Conservation (phyloP, 2,888 invertebrate species). For the Hypolimnas misippus region DNA sequence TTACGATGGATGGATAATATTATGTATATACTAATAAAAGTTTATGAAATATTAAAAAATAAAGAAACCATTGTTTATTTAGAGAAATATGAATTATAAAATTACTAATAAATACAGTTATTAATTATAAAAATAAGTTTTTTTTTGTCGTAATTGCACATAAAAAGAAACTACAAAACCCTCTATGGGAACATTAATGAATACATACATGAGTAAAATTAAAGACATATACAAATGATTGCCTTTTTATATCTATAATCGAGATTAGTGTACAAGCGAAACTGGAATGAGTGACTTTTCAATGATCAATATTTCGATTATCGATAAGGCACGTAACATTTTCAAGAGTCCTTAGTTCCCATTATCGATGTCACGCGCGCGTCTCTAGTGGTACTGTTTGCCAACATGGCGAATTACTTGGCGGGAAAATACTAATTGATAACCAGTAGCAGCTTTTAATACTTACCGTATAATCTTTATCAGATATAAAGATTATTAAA, state of each 20-base stretch:
- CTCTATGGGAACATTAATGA: no score
- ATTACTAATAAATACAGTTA: no score
- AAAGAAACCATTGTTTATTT: no score
- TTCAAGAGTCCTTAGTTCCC: constrained; percentile 57
- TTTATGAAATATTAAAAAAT: no score
- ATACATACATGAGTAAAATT: no score
- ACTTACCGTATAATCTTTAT: constrained; percentile 17
- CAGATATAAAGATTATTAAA: constrained; percentile 4
- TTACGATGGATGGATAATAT: background rate
- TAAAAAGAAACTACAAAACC: no score
- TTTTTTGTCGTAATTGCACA: no score
- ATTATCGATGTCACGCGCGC: constrained; percentile 70
- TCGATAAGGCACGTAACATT: constrained; percentile 69
- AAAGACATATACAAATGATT: background rate
- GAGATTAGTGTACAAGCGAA: constrained; percentile 10
- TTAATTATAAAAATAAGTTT: no score
- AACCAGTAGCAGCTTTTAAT: constrained; percentile 19
- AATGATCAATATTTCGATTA: constrained; percentile 50
- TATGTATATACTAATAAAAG: background rate
- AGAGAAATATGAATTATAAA: no score
- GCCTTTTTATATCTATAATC: constrained; percentile 7
- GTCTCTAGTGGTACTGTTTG: constrained; percentile 63
- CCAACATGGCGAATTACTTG: constrained; percentile 51
- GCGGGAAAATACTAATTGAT: constrained; percentile 37
- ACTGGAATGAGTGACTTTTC: constrained; percentile 34